phyloP scores from a whole-genome alignment of 1,140 invertebrate species.

The silkworm (Bombyx mori) region DNA sequence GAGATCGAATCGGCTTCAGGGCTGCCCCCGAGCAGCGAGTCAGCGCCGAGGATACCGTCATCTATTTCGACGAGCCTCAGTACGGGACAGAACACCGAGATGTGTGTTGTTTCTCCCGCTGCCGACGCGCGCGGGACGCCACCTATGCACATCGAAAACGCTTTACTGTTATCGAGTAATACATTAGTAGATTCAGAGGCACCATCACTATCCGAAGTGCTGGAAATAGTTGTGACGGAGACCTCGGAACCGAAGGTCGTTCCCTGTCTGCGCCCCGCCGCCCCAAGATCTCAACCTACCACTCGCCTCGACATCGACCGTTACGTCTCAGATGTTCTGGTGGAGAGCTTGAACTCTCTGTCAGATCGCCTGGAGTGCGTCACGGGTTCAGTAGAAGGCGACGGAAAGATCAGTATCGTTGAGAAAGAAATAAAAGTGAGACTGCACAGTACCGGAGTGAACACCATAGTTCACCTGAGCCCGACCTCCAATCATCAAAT shows the following conservation, averaged over 20 bases:
- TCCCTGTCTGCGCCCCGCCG: too few species aligned
- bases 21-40: slow-evolving; percentile 7
- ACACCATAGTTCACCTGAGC: slow-evolving; percentile 62
- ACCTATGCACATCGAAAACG: too few species aligned
- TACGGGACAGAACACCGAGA: not conserved
- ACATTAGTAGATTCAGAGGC: slow-evolving; percentile 18
- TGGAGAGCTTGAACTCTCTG: slow-evolving; percentile 65
- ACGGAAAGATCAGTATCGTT: slow-evolving; percentile 58
- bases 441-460: slow-evolving; percentile 63
- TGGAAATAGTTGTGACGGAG: slow-evolving; percentile 67
- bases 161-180: too few species aligned
- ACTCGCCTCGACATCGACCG: slow-evolving; percentile 55
- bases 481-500: slow-evolving; percentile 64
- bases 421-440: slow-evolving; percentile 70
- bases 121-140: too few species aligned
- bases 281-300: slow-evolving; percentile 2
- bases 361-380: slow-evolving; percentile 64
- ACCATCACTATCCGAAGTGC: slow-evolving; percentile 44
- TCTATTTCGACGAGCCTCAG: slow-evolving; percentile 37
- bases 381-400: slow-evolving; percentile 54
- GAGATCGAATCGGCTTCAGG: slow-evolving; percentile 10
- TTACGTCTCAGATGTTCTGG: slow-evolving; percentile 66
- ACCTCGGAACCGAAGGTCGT: slow-evolving; percentile 27
- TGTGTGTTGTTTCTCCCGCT: not conserved
- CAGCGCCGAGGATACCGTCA: slow-evolving; percentile 17